These are phyloP conservation scores for Carcina quercana DNA, from an alignment of 2,888 invertebrate species.

Conservation along the genomic window DNA sequence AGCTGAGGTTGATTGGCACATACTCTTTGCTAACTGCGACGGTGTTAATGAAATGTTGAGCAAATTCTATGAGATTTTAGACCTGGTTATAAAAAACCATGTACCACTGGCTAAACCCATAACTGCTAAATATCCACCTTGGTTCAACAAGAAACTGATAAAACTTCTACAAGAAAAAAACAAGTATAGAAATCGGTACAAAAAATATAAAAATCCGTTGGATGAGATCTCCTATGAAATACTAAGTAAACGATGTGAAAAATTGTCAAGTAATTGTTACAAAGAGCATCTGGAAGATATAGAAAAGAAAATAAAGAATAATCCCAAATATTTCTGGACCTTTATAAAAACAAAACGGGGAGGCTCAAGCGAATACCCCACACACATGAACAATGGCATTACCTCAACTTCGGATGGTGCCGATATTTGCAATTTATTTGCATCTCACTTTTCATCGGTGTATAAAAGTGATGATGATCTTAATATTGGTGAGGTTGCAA, in stretches of 20 bases:
- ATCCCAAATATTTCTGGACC: slow-evolving; percentile 3
- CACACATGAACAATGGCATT: neutral
- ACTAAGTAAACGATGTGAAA: neutral
- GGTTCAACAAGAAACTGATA: neutral
- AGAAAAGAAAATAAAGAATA: neutral
- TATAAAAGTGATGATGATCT: neutral
- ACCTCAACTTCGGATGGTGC: neutral
- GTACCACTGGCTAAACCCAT: neutral
- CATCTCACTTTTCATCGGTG: neutral
- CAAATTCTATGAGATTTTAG: neutral
- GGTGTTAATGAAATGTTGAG: neutral
- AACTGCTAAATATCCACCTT: neutral
- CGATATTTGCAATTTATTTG: slow-evolving; percentile 3
- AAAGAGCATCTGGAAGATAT: neutral
- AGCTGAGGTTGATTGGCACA: neutral
- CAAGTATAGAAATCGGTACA: neutral
- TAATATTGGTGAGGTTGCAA: neutral
- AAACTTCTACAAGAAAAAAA: neutral
- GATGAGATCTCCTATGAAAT: neutral
- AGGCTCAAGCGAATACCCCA: slow-evolving; percentile 1
- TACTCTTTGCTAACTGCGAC: neutral
- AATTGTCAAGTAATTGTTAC: neutral
- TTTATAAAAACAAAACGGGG: slow-evolving; percentile 3
- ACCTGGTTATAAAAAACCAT: neutral
- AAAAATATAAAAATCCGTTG: neutral